Evolutionary conservation across 2,113 vertebrate species (phyloP), one percentile per base, ranked within the genome.

Genomic region (Rostratula benghalensis): DNA sequence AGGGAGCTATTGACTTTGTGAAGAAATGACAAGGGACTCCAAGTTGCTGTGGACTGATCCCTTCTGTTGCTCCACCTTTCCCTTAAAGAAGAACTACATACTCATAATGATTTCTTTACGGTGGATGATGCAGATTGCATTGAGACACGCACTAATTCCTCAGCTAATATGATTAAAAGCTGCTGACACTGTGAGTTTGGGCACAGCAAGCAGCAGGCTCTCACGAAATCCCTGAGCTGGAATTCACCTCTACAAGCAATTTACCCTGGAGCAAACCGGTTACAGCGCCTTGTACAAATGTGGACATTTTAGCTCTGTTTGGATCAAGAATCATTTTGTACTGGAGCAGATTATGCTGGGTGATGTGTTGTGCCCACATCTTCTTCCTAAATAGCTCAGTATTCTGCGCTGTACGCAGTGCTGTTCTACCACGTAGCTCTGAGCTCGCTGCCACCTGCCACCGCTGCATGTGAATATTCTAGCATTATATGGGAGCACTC

Each of bases 1-100:
- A 97, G 95, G 97, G 90, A 92, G 90, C 96, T 97, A 96, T 98
- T 98, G 97, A 98, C 97, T 98, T 97, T 80, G 60, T 94, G 95
- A 94, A 97, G 91, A 97, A 97, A 97, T 95, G 95, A 97, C 97
- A 96, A 53, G 61, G 89, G 94, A 89, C 85, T 93, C 60, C 81
- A 93, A 95, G 83, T 95, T 94, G 64, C 81, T 94, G 92, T 16
- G 60, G 68, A 63, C 84, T 84, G 91, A 94, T 97, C 82, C 90
- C 43, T 87, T 95, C 92, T 91, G 93, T 65, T 67, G 31, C 80
- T 94, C 78, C 63, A 35, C 87, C 46, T 85, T 89, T 79, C 37
- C 87, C 81, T 94, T 89, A 88, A 86, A 85, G 53, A 83, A 83
- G 37, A 91, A 68, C 65, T 65, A 79, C 89, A 50, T 81, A 90